phyloP scores from a whole-genome alignment of 1,140 invertebrate genomes.

The Nebria ingens region DNA sequence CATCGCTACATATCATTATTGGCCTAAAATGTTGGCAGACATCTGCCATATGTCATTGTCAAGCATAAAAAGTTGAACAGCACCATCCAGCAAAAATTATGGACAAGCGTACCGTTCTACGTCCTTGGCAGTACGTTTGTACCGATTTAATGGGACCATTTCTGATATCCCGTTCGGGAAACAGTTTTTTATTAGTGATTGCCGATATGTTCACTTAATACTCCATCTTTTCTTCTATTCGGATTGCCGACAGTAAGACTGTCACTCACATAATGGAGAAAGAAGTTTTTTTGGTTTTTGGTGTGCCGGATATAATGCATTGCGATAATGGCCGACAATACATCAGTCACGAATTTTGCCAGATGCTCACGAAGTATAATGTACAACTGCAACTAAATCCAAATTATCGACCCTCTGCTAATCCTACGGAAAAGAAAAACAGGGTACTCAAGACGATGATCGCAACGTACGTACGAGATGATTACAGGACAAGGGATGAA shows the following conservation, averaged over 20 bases:
- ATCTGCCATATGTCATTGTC: neutral
- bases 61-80: neutral
- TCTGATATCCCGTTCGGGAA: neutral
- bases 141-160: neutral
- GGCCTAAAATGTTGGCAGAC: neutral
- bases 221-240: neutral
- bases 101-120: neutral
- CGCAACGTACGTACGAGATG: constrained; percentile 20
- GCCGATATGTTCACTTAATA: neutral
- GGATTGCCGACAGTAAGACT: neutral
- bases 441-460: constrained; percentile 33
- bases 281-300: constrained; percentile 19
- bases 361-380: constrained; percentile 22
- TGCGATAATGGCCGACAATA: constrained; percentile 24
- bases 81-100: neutral
- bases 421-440: constrained; percentile 34
- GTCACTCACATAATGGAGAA: constrained; percentile 15
- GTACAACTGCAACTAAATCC: constrained; percentile 27
- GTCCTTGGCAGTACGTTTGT: neutral
- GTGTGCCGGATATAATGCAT: constrained; percentile 16
- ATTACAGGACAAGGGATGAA: constrained; percentile 30
- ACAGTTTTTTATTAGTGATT: neutral
- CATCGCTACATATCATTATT: neutral
- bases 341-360: constrained; percentile 26
- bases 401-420: constrained; percentile 30